Conservation (phyloP, 1,140 invertebrate species). For the Bathynomus jamesi region DNA sequence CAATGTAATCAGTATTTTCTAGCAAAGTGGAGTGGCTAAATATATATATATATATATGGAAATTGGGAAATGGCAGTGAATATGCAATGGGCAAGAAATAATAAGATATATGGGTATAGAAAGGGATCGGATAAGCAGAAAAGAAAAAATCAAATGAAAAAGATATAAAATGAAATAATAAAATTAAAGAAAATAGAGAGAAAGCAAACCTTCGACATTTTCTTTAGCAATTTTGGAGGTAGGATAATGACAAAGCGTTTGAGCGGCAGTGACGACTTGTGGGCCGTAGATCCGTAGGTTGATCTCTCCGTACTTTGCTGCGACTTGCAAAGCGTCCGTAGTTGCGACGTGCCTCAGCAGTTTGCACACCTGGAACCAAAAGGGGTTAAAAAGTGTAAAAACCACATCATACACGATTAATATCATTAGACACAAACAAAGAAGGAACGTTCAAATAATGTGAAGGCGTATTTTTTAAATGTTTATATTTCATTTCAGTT, state of each 20-base stretch:
- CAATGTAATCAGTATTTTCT: constrained; percentile 21
- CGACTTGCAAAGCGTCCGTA: constrained; percentile 87
- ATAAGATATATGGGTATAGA: not conserved
- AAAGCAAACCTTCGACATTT: constrained; percentile 73
- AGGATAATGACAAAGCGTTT: constrained; percentile 82
- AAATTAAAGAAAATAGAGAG: constrained; percentile 4
- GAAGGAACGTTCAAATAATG: no score
- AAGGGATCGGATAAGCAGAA: not conserved
- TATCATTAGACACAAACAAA: no score
- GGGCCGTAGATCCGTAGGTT: constrained; percentile 88
- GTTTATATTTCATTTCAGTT: no score
- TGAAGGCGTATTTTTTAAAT: no score
- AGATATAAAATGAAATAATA: not conserved
- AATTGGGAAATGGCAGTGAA: not conserved
- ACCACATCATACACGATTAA: no score
- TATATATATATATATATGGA: not conserved
- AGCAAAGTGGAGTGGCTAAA: no score
- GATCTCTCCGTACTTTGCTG: constrained; percentile 82
- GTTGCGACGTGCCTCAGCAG: constrained; percentile 88
- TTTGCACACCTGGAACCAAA: constrained; percentile 83
- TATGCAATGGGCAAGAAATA: not conserved
- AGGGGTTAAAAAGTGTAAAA: no score
- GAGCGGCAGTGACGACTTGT: constrained; percentile 86
- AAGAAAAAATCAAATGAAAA: not conserved
- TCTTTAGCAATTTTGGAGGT: constrained; percentile 92